A percentile compares a stretch with the other conserved stretches of the same genome.
Conservation (phyloP, 1,140 invertebrate genomes). For the Musca domestica region DNA sequence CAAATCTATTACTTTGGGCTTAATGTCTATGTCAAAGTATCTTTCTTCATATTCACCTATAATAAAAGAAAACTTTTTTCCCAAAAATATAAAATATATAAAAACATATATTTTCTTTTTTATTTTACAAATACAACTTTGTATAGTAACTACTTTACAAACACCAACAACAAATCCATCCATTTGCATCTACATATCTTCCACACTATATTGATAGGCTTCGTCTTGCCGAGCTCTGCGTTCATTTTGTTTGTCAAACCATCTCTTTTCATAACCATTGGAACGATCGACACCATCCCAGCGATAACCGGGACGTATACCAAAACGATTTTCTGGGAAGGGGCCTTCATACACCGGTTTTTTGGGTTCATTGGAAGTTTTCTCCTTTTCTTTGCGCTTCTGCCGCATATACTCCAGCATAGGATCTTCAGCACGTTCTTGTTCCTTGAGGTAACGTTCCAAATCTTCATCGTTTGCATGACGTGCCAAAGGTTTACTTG, state of each 20-base stretch:
- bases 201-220: slow-evolving; percentile 91
- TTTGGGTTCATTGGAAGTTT: slow-evolving; percentile 31
- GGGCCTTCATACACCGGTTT: slow-evolving; percentile 76
- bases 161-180: too few species aligned
- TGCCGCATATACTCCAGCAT: slow-evolving; percentile 86
- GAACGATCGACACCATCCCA: slow-evolving; percentile 99
- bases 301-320: slow-evolving; percentile 86
- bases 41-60: too few species aligned
- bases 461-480: slow-evolving; percentile 87
- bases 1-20: too few species aligned
- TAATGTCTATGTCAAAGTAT: too few species aligned
- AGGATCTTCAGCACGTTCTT: slow-evolving; percentile 85
- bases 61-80: too few species aligned
- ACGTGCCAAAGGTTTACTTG: slow-evolving; percentile 86
- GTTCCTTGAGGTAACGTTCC: slow-evolving; percentile 70
- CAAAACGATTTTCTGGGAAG: slow-evolving; percentile 86
- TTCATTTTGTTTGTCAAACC: slow-evolving; percentile 76
- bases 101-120: neutral
- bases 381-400: slow-evolving; percentile 65
- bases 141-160: too few species aligned
- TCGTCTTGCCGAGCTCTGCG: slow-evolving; percentile 78
- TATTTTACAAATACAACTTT: too few species aligned
- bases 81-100: slow-evolving; percentile 1
- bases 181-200: slow-evolving; percentile 79
- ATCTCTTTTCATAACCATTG: slow-evolving; percentile 93